phyloP scores from a whole-genome alignment of 2,797 vertebrate genomes.

The Pterois miles region DNA sequence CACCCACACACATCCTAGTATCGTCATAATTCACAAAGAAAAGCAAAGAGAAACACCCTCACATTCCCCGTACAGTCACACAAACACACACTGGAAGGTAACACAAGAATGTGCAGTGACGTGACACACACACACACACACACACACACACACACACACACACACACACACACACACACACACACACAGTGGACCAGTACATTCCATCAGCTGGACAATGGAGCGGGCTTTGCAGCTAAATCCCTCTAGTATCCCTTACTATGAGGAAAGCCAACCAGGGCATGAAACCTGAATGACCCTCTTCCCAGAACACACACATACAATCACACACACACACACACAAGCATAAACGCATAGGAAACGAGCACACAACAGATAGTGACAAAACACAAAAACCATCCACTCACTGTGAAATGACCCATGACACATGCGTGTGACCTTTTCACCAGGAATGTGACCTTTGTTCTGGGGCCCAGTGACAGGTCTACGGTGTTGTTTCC shows the following conservation, averaged over 20 bases:
- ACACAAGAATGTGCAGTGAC: constrained; percentile 49
- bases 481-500: constrained; percentile 3
- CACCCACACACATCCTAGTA: background rate
- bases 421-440: constrained; percentile 61
- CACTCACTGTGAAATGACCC: constrained; percentile 48
- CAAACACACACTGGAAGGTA: constrained; percentile 15
- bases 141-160: constrained; percentile 39
- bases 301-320: constrained; percentile 53
- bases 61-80: constrained; percentile 10
- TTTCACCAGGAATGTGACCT: constrained; percentile 64
- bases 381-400: constrained; percentile 49
- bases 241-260: constrained; percentile 74
- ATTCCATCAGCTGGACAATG: constrained; percentile 80
- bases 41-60: constrained; percentile 20
- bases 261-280: constrained; percentile 70
- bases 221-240: constrained; percentile 78
- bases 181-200: constrained; percentile 64
- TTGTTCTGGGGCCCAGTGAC: constrained; percentile 37
- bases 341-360: constrained; percentile 47
- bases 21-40: constrained; percentile 6
- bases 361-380: constrained; percentile 31
- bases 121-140: constrained; percentile 30
- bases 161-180: background rate
- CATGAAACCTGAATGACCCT: constrained; percentile 74
- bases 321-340: constrained; percentile 20